These are phyloP conservation scores for Basileuterus tristriatus DNA, from an alignment of 2,797 vertebrate genomes.

Conservation along the genomic window DNA sequence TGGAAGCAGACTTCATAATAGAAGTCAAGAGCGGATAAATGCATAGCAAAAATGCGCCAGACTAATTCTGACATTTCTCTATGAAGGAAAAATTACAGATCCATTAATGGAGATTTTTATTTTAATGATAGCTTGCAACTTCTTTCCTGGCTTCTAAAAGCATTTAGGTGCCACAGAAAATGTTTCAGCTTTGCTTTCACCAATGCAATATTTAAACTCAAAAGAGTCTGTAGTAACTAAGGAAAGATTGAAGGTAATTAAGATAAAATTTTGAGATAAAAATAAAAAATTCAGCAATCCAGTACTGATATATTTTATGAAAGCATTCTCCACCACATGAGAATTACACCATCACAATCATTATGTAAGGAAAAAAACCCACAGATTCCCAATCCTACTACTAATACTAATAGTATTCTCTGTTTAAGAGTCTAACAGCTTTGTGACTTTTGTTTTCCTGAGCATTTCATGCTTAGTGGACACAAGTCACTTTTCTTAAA, in stretches of 20 bases:
- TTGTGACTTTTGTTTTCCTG: not conserved
- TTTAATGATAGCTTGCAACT: not conserved
- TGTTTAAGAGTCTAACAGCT: not conserved
- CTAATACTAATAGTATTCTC: not conserved
- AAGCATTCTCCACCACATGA: not conserved
- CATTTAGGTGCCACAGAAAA: not conserved
- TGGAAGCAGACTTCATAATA: not conserved
- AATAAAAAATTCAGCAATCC: not conserved
- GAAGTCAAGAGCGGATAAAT: not conserved
- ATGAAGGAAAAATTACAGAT: not conserved
- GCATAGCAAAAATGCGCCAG: not conserved
- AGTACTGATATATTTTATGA: not conserved
- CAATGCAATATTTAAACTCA: not conserved
- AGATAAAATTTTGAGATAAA: not conserved
- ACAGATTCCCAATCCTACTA: not conserved
- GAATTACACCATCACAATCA: not conserved
- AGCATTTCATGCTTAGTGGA: not conserved
- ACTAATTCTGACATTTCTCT: not conserved
- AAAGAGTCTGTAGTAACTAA: not conserved
- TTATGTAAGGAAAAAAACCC: rapidly evolving
- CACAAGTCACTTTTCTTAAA: not conserved
- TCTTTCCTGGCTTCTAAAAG: not conserved
- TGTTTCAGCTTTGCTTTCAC: not conserved
- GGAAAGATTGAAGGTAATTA: not conserved
- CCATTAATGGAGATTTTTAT: not conserved